A percentile compares a stretch with the other conserved stretches of the same genome.
Conservation (phyloP, 2,888 invertebrate genomes). For the Eudemis profundana region DNA sequence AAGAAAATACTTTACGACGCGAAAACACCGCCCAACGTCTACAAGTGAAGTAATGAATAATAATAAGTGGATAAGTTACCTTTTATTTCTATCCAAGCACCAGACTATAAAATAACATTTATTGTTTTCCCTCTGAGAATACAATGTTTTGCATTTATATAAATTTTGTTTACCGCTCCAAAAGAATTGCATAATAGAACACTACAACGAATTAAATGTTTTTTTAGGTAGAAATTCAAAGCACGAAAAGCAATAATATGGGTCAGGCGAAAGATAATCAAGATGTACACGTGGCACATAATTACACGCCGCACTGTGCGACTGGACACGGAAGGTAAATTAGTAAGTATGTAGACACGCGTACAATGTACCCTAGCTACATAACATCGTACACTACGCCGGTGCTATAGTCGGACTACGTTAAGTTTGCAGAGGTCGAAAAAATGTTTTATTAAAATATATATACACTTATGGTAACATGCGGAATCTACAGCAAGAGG, state of each 20-base stretch:
- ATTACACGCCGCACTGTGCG: conserved; percentile 13
- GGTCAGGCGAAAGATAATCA: conserved; percentile 29
- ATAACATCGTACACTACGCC: background rate
- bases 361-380: background rate
- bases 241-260: conserved; percentile 27
- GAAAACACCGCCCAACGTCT: background rate
- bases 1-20: background rate
- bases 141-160: conserved; percentile 1
- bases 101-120: background rate
- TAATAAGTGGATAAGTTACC: background rate
- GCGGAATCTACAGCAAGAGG: too few species aligned
- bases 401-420: too few species aligned
- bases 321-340: conserved; percentile 23
- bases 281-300: conserved; percentile 27
- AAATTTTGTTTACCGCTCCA: background rate
- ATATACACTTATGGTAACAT: too few species aligned
- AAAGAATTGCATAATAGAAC: background rate
- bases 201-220: conserved; percentile 2
- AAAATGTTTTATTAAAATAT: too few species aligned
- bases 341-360: conserved; percentile 22
- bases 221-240: background rate
- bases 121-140: background rate
- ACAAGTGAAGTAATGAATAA: background rate
- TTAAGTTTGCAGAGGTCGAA: too few species aligned
- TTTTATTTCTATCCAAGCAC: background rate